A percentile compares a stretch with the other conserved stretches of the same genome.
Conservation (phyloP, 2,888 invertebrate genomes). For the Timema cristinae region DNA sequence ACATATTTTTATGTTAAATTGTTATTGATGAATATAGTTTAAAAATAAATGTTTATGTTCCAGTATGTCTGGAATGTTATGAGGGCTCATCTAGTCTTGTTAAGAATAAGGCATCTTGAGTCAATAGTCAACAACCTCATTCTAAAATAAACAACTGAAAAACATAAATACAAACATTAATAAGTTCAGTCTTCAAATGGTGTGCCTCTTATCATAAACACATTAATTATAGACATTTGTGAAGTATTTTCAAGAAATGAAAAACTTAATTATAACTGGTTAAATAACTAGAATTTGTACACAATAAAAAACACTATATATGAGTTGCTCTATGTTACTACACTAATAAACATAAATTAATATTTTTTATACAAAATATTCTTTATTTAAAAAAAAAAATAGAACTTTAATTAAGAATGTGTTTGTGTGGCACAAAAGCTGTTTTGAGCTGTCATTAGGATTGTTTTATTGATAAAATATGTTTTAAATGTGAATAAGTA, state of each 20-base stretch:
- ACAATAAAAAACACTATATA: conserved; percentile 27
- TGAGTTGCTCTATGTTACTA: conserved; percentile 20
- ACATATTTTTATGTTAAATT: conserved; percentile 14
- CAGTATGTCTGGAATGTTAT: too few species aligned
- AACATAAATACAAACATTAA: conserved; percentile 18
- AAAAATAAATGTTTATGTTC: not conserved
- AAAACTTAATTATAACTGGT: conserved; percentile 25
- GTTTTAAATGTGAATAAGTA: conserved; percentile 17
- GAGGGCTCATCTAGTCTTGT: too few species aligned
- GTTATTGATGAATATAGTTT: not conserved
- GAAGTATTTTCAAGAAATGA: conserved; percentile 17
- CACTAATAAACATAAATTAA: conserved; percentile 23
- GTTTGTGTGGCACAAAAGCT: conserved; percentile 23
- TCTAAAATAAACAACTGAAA: conserved; percentile 23
- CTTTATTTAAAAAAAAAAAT: conserved; percentile 22
- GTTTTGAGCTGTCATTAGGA: not conserved
- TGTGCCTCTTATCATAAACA: conserved; percentile 22
- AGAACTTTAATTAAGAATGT: conserved; percentile 14
- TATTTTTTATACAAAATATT: conserved; percentile 19
- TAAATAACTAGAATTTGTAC: conserved; percentile 29
- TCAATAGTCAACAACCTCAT: conserved; percentile 21
- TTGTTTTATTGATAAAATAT: not conserved
- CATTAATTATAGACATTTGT: conserved; percentile 16
- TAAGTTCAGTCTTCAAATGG: conserved; percentile 26
- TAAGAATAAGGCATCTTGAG: conserved; percentile 24